Evolutionary conservation across 2,797 vertebrate genomes (phyloP), one percentile per base, ranked within the genome.

Genomic region (Odontamblyopus rebecca): DNA sequence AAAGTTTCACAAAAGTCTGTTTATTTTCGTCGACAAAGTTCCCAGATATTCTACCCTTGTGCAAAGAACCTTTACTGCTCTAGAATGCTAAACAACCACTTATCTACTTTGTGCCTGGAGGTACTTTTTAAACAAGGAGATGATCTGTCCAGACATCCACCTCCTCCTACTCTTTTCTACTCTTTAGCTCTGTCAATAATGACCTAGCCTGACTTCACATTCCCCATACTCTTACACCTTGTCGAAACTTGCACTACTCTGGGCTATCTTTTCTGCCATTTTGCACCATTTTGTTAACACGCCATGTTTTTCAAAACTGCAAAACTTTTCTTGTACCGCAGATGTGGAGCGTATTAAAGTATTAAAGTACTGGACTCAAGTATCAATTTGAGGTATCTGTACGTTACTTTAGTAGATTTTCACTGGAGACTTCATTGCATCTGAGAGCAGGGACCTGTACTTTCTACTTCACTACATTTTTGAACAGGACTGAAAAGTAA

Each of bases 61-160:
- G 64, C 11, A 16, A 29, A 66, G 7, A 61, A 35, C n/a, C 50
- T 59, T 5, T 15, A 38, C 6, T 61, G 56, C 61, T 56, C 44
- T 18, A 12, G 18, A 15, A 23, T 41, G 54, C 64, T 68, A 50
- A 76, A 56, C 60, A 51, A 38, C 38, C 27, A 64, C 51, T 73
- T 59, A 56, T 32, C 30, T 26, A 15, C 19, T 44, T 44, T 6
- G 29, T 2, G 60, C 63, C 30, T 67, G 23, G 8, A 64, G 72
- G 66, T 5, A 1, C 59, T 63, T 73, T 68, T 79, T 53, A 68
- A 59, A 73, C 61, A 75, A 57, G 71, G 61, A 35, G 50, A 44
- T 63, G 48, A 66, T 56, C 53, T 50, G 50, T 51, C 61, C 71
- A 35, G 51, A 41, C 50, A 38, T 16, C n/a, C 44, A 51, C 23